These are phyloP conservation scores for Caenorhabditis doughertyi DNA, from an alignment of 2,888 invertebrate species.

Conservation along the genomic window DNA sequence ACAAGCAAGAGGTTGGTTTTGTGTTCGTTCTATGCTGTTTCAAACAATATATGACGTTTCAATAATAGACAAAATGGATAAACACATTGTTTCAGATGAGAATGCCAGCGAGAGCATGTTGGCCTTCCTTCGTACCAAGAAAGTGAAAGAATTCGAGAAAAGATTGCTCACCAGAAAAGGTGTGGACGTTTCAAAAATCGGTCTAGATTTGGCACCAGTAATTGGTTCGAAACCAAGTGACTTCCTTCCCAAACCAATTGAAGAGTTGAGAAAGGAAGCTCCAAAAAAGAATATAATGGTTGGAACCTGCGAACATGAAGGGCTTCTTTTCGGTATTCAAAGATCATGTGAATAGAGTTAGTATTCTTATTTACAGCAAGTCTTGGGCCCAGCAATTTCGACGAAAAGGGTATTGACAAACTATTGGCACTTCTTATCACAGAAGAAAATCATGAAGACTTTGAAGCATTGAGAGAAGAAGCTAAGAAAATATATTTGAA, in stretches of 20 bases:
- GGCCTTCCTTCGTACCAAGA: slow-evolving; percentile 65
- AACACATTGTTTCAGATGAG: slow-evolving; percentile 52
- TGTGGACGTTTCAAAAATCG: slow-evolving; percentile 75
- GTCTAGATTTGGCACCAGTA: slow-evolving; percentile 72
- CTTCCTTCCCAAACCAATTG: slow-evolving; percentile 73
- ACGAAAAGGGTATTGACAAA: slow-evolving; percentile 76
- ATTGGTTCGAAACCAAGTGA: slow-evolving; percentile 69
- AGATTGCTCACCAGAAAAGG: slow-evolving; percentile 72
- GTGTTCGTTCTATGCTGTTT: slow-evolving; percentile 11
- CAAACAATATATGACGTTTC: neutral
- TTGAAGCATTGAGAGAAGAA: slow-evolving; percentile 71
- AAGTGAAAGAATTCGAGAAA: slow-evolving; percentile 72
- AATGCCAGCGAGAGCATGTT: slow-evolving; percentile 70
- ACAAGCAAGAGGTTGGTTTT: slow-evolving; percentile 46
- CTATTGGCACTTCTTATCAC: slow-evolving; percentile 75
- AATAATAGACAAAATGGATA: neutral
- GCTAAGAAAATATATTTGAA: slow-evolving; percentile 75
- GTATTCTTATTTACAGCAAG: no score
- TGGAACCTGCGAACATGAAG: slow-evolving; percentile 76
- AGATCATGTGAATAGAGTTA: no score
- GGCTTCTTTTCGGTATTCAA: slow-evolving; percentile 72
- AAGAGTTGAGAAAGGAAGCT: slow-evolving; percentile 73
- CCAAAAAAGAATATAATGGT: slow-evolving; percentile 75
- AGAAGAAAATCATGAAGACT: slow-evolving; percentile 70
- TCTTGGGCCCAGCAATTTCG: slow-evolving; percentile 71